Evolutionary conservation across 2,797 vertebrate species (phyloP).

Genomic region (Pseudomugil tenellus): DNA sequence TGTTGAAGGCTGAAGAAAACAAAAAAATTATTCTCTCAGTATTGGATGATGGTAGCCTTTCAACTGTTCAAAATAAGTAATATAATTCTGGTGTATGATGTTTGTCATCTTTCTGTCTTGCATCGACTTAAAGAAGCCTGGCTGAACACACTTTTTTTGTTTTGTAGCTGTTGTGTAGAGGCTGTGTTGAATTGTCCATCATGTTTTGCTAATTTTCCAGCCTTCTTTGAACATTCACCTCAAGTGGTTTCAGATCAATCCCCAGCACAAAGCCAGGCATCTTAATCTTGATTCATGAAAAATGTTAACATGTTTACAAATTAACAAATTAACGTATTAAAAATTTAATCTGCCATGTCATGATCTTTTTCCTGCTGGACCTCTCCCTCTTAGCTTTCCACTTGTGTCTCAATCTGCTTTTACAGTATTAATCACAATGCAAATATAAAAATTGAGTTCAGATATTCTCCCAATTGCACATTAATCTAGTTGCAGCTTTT

Average conservation of each 20-base stretch:
- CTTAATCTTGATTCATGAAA: neutral
- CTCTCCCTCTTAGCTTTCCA: too few species aligned
- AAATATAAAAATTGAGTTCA: neutral
- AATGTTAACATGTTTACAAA: too few species aligned
- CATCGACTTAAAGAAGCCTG: neutral
- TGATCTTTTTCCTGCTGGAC: too few species aligned
- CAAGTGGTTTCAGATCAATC: neutral
- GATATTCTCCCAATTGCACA: neutral
- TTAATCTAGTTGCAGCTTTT: conserved; percentile 3
- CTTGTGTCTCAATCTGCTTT: too few species aligned
- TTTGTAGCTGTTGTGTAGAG: neutral
- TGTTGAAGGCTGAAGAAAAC: neutral
- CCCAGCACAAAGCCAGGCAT: neutral
- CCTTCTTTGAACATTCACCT: neutral
- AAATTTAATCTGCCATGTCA: too few species aligned
- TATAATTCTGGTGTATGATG: neutral
- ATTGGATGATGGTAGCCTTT: neutral
- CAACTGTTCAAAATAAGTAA: neutral
- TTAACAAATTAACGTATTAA: too few species aligned
- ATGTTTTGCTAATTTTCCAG: neutral
- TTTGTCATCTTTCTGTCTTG: neutral
- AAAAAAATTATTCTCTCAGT: neutral
- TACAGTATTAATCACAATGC: too few species aligned
- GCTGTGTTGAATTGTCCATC: neutral
- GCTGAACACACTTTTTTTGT: neutral